These are phyloP conservation scores for Gallinago stenura DNA, from an alignment of 2,797 vertebrate species.

Conservation along the genomic window DNA sequence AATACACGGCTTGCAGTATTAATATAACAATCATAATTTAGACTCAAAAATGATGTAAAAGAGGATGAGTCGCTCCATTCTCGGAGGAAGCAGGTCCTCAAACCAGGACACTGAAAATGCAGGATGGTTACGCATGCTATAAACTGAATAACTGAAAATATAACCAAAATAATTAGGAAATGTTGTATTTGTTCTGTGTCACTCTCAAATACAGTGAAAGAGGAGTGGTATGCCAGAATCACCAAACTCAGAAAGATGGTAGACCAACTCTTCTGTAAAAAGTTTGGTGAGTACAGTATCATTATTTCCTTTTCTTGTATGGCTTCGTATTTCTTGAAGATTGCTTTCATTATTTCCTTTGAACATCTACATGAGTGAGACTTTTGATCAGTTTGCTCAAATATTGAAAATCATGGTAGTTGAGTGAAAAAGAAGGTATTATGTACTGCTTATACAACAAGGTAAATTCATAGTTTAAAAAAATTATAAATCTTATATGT, in stretches of 20 bases:
- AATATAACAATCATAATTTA: neutral
- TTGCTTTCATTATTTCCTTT: neutral
- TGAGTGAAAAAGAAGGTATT: neutral
- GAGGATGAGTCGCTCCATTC: neutral
- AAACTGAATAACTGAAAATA: neutral
- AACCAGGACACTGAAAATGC: neutral
- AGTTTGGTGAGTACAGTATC: conserved; percentile 78
- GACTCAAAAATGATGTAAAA: neutral
- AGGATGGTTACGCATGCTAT: neutral
- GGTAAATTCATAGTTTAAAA: neutral
- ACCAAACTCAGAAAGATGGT: conserved; percentile 80
- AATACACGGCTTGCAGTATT: neutral
- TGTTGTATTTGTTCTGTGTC: neutral
- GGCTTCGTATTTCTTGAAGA: neutral
- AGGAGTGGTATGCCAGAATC: conserved; percentile 80
- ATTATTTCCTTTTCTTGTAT: neutral
- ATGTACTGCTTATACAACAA: neutral
- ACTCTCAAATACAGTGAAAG: conserved; percentile 61
- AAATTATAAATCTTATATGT: neutral
- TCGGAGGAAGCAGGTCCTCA: neutral
- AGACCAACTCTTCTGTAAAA: conserved; percentile 83
- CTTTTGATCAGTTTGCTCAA: neutral
- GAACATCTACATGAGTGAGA: fast-evolving
- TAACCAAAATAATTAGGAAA: neutral
- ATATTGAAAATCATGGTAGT: neutral